phyloP scores from a whole-genome alignment of 2,888 invertebrate species.

The Morinoia aosen region DNA sequence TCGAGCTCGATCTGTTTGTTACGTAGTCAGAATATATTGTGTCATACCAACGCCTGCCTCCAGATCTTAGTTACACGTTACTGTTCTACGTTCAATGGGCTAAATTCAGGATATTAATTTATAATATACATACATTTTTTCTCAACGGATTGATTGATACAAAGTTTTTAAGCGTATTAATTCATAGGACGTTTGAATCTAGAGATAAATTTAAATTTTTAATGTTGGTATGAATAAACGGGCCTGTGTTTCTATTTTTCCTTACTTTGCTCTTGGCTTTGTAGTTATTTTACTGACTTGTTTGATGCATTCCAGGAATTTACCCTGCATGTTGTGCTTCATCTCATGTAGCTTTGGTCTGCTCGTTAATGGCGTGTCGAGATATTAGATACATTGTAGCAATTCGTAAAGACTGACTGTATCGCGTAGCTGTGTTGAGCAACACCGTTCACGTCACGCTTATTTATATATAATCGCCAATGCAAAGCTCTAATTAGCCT shows the following conservation, averaged over 20 bases:
- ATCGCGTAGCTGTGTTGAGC: neutral
- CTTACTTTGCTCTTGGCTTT: neutral
- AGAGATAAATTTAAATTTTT: neutral
- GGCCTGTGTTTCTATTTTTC: neutral
- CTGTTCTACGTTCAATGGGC: neutral
- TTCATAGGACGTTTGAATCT: neutral
- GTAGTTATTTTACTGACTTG: neutral
- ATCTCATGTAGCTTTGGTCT: neutral
- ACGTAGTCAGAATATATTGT: neutral
- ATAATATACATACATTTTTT: too few species aligned
- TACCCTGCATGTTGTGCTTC: neutral
- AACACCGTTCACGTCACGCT: neutral
- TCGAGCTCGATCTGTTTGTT: neutral
- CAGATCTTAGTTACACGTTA: too few species aligned
- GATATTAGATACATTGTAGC: neutral
- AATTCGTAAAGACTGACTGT: neutral
- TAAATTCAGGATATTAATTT: neutral
- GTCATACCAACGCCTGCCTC: too few species aligned
- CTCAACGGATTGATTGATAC: neutral
- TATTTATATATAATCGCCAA: neutral
- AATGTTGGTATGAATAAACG: neutral
- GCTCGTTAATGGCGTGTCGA: neutral
- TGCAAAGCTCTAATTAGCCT: neutral
- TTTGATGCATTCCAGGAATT: constrained; percentile 25
- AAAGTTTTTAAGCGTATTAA: neutral